Evolutionary conservation across 2,797 vertebrate species (phyloP), one percentile per base, ranked within the genome.

Genomic region (Microcaecilia unicolor): DNA sequence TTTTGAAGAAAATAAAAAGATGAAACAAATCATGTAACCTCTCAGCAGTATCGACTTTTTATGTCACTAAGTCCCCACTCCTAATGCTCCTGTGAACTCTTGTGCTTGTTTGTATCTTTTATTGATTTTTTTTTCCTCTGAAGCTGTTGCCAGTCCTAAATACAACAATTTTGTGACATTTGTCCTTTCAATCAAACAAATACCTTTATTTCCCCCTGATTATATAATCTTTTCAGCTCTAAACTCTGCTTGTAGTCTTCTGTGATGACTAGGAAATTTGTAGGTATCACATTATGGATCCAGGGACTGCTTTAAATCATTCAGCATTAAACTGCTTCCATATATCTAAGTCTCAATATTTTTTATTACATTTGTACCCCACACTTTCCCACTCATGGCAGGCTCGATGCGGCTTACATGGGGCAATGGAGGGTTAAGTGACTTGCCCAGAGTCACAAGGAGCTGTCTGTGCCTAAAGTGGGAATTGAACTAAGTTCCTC

Each of bases 171-270:
- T 46, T 51, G 37, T 5, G n/a, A 34, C 13, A 50, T 65, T 56
- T 55, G 9, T 57, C 37, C 51, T 31, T 40, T 10, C 46, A 57
- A 10, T 43, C 5, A 37, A n/a, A n/a, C 5, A 37, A 30, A 38
- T 8, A 10, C 6, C 46, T 64, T 64, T 54, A 54, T 51, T 37
- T 39, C 5, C 6, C 17, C 53, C 19, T 49, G 24, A 44, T 51
- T 10, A 44, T 48, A 54, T 43, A 54, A 52, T 41, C 15, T 37
- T 53, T 64, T 64, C 51, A 58, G 31, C 6, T 23, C 39, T 67
- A 54, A 41, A 46, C n/a, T 46, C 37, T 6, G 30, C 3, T 22
- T 44, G 15, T 41, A 7, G 22, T 25, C 33, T 15, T 55, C 34
- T 34, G 20, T 40, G 42, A 48, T 12, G 27, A 31, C 56, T 23